A percentile compares a stretch with the other conserved stretches of the same genome.
These are phyloP conservation scores for Gobio occitaniae DNA, from an alignment of 2,797 vertebrate species.

Conservation along the genomic window DNA sequence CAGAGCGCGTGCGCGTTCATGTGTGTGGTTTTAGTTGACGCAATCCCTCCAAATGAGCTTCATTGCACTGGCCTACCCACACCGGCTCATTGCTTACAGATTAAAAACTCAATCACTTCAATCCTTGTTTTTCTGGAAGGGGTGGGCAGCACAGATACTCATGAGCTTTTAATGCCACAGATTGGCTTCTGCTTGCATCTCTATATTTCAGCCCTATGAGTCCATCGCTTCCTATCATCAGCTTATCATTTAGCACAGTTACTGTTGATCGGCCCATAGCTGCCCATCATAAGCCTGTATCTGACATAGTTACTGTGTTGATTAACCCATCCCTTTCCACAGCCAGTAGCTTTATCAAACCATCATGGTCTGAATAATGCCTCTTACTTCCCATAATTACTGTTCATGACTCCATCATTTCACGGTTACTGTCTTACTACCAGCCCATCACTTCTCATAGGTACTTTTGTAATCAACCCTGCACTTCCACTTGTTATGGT, in stretches of 20 bases:
- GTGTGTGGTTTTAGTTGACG: conserved; percentile 53
- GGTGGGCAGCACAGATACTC: background rate
- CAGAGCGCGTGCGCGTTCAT: conserved; percentile 41
- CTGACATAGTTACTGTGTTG: background rate
- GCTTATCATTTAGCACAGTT: background rate
- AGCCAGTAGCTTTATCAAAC: no score
- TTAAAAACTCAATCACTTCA: conserved; percentile 55
- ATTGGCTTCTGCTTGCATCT: background rate
- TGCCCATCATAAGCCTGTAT: background rate
- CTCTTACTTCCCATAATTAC: background rate
- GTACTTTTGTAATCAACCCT: background rate
- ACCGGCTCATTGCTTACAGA: conserved; percentile 53
- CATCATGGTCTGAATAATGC: background rate
- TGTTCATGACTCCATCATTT: no score
- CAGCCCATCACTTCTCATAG: background rate
- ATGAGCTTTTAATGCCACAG: conserved; percentile 18
- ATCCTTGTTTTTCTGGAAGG: conserved; percentile 16
- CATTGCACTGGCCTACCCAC: conserved; percentile 63
- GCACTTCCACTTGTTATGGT: background rate
- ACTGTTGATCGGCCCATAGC: background rate
- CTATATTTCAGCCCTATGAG: conserved; percentile 1
- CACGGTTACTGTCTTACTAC: no score
- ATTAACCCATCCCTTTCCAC: background rate
- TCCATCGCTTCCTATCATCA: background rate
- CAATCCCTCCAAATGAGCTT: conserved; percentile 70